Evolutionary conservation across 2,113 vertebrate genomes (phyloP).

Genomic region (Calonectris borealis): DNA sequence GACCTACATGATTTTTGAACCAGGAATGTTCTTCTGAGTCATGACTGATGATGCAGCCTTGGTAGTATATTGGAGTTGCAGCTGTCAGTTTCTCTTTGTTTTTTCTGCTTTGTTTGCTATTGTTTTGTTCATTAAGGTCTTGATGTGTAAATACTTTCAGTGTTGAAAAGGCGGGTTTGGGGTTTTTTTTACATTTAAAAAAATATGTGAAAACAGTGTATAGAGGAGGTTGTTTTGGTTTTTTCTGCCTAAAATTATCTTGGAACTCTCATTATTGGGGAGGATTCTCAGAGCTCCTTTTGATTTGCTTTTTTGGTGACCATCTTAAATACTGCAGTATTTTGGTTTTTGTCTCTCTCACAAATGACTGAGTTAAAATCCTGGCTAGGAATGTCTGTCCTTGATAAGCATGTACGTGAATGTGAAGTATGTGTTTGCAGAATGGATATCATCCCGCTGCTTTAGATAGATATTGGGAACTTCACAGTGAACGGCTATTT

Average conservation of each 20-base stretch:
- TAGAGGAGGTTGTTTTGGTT: neutral
- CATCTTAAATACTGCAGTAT: neutral
- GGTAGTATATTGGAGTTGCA: neutral
- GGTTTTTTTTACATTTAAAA: neutral
- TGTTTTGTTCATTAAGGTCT: neutral
- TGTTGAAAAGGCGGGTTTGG: neutral
- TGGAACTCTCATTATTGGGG: neutral
- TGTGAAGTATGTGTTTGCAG: neutral
- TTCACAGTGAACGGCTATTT: neutral
- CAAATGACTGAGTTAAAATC: neutral
- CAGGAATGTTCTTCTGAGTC: neutral
- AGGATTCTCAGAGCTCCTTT: neutral
- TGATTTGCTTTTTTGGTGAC: neutral
- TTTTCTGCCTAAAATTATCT: neutral
- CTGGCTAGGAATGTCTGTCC: neutral
- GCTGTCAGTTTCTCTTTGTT: neutral
- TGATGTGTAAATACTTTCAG: neutral
- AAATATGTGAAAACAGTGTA: neutral
- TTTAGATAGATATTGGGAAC: neutral
- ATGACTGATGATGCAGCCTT: accelerated
- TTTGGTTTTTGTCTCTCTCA: neutral
- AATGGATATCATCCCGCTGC: accelerated
- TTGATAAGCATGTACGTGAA: neutral
- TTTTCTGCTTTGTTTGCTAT: neutral
- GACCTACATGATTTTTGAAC: neutral